Evolutionary conservation across 2,888 invertebrate species (phyloP).

Genomic region (Tenthredo notha): DNA sequence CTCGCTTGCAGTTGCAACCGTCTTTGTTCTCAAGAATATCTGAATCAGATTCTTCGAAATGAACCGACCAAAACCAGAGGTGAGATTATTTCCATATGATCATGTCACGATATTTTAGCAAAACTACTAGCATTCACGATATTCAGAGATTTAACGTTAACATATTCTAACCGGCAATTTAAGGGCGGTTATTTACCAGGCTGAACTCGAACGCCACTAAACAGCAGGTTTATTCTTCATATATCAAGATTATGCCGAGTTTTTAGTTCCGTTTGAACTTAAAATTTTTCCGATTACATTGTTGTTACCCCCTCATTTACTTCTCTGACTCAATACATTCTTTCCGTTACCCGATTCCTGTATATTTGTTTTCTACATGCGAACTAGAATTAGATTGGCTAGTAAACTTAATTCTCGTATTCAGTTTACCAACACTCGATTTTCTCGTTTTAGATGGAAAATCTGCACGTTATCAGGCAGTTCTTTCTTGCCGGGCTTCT

Average conservation of each 20-base stretch:
- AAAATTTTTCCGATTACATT: neutral
- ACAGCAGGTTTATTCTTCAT: neutral
- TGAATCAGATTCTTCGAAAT: constrained; percentile 65
- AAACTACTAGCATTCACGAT: neutral
- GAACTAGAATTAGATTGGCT: neutral
- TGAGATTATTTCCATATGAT: constrained; percentile 79
- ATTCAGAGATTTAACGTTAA: constrained; percentile 63
- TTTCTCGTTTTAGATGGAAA: neutral
- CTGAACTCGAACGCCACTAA: neutral
- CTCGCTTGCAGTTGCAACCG: constrained; percentile 63
- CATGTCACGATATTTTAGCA: neutral
- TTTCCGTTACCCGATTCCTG: neutral
- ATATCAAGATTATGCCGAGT: neutral
- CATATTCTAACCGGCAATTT: neutral
- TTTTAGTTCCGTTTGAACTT: neutral
- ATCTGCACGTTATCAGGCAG: neutral
- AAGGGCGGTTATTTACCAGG: neutral
- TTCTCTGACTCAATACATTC: neutral
- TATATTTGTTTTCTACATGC: neutral
- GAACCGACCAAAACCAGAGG: constrained; percentile 77
- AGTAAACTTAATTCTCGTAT: neutral
- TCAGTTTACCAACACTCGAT: neutral
- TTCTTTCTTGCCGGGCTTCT: neutral
- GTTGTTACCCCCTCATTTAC: neutral
- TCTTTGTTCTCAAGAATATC: constrained; percentile 72